A percentile compares a stretch with the other conserved stretches of the same genome.
These are phyloP conservation scores for Temnothorax longispinosus DNA, from an alignment of 1,140 invertebrate species.

Conservation along the genomic window DNA sequence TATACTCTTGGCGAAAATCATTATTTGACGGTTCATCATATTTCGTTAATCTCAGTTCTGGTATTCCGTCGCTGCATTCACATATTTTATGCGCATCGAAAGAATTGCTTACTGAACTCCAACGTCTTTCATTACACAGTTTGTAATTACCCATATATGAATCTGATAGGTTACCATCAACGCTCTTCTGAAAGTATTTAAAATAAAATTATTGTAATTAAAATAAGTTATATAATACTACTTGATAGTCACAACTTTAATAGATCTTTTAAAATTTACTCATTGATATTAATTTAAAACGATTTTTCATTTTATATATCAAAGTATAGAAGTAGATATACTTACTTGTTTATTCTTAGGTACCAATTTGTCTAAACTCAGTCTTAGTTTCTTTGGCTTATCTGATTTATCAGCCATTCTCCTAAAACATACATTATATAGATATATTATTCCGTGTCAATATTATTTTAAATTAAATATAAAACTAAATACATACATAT, in stretches of 20 bases:
- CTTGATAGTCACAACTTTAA: background rate
- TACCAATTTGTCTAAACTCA: slow-evolving; percentile 82
- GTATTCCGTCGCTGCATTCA: slow-evolving; percentile 71
- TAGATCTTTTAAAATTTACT: background rate
- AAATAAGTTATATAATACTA: background rate
- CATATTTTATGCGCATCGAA: slow-evolving; percentile 73
- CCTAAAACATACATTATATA: slow-evolving; percentile 62
- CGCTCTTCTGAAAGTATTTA: slow-evolving; percentile 73
- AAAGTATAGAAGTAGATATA: background rate
- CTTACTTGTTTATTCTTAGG: slow-evolving; percentile 78
- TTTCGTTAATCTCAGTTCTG: slow-evolving; percentile 66
- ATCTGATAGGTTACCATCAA: slow-evolving; percentile 66
- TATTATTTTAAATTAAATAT: slow-evolving; percentile 27
- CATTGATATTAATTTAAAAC: background rate
- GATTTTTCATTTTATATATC: slow-evolving; percentile 23
- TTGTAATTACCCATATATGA: slow-evolving; percentile 67
- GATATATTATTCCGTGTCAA: slow-evolving; percentile 1
- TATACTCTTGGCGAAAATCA: slow-evolving; percentile 69
- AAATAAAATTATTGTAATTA: slow-evolving; percentile 17
- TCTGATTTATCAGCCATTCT: slow-evolving; percentile 77
- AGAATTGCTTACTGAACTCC: slow-evolving; percentile 78
- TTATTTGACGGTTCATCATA: slow-evolving; percentile 66
- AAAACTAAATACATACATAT: background rate
- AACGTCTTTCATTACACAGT: slow-evolving; percentile 78
- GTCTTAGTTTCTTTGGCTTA: slow-evolving; percentile 80